These are phyloP conservation scores for Megaceryle torquata DNA, from an alignment of 2,113 vertebrate genomes.

Conservation along the genomic window DNA sequence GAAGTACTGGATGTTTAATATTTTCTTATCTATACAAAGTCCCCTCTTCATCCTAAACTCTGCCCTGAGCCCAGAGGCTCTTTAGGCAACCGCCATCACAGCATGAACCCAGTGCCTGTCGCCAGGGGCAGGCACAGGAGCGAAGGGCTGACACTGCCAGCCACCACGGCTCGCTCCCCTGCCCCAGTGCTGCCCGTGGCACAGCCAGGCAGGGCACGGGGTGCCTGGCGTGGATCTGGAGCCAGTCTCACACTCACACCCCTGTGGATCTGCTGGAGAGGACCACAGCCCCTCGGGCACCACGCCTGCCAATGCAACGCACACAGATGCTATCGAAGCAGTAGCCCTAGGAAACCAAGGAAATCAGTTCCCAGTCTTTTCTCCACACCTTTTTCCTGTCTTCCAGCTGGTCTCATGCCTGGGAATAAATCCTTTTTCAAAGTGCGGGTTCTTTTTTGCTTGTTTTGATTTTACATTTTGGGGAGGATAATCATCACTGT, in stretches of 20 bases:
- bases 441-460: neutral
- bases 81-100: accelerated
- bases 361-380: too few relatives aligned
- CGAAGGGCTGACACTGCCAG: neutral
- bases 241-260: accelerated
- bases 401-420: neutral
- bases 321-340: neutral
- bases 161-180: accelerated
- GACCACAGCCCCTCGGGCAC: neutral
- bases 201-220: neutral
- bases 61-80: neutral
- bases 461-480: neutral
- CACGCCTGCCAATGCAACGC: neutral
- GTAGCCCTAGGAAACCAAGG: neutral
- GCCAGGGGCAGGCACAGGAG: neutral
- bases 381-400: neutral
- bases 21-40: neutral
- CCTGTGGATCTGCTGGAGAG: neutral
- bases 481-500: neutral
- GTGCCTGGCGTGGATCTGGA: accelerated
- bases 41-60: neutral
- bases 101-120: accelerated
- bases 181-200: accelerated
- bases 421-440: neutral
- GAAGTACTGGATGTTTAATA: neutral